Evolutionary conservation across 1,140 invertebrate genomes (phyloP).

Genomic region (Cydia splendana): DNA sequence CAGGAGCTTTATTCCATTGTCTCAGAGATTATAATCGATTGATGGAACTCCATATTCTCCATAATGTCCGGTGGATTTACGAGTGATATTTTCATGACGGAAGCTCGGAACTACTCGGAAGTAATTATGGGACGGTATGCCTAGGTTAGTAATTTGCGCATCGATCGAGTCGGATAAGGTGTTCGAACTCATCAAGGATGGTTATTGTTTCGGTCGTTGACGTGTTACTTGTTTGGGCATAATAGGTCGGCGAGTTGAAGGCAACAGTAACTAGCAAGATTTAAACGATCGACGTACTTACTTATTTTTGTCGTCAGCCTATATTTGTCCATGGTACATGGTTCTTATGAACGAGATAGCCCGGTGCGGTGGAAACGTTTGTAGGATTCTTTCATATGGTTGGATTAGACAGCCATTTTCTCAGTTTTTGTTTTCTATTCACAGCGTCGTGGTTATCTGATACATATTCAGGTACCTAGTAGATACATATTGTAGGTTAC

Average conservation of each 20-base stretch:
- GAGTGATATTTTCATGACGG: slow-evolving; percentile 27
- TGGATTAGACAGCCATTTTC: no score
- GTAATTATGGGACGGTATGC: slow-evolving; percentile 19
- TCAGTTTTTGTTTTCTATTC: no score
- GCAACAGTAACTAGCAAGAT: neutral
- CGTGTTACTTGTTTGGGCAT: slow-evolving; percentile 5
- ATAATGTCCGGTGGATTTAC: neutral
- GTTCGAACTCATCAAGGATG: slow-evolving; percentile 30
- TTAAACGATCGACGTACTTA: neutral
- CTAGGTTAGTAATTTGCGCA: slow-evolving; percentile 22
- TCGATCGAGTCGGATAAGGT: slow-evolving; percentile 21
- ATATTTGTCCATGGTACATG: neutral
- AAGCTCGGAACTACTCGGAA: slow-evolving; percentile 22
- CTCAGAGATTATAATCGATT: neutral
- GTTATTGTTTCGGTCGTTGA: slow-evolving; percentile 21
- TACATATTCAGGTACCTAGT: no score
- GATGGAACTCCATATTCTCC: neutral
- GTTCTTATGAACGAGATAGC: no score
- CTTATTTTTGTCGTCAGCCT: neutral
- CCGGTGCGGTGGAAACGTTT: no score
- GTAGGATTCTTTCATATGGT: no score
- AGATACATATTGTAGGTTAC: no score
- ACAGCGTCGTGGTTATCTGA: no score
- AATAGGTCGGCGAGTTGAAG: neutral
- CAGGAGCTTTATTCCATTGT: neutral